Conservation (phyloP, 2,888 invertebrate species). For the Helobdella robusta region DNA sequence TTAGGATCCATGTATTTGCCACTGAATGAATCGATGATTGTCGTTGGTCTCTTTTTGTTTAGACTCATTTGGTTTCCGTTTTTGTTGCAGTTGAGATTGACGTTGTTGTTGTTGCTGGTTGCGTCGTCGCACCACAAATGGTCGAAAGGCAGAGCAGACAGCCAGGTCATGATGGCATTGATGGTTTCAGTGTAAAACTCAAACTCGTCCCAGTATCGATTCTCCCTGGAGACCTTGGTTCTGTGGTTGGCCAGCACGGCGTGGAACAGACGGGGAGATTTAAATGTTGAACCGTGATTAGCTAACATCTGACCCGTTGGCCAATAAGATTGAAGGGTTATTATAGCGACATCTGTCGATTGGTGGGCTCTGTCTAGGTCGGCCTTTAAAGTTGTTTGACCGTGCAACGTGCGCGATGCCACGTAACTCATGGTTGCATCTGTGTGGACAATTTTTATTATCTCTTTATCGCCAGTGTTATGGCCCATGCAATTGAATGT, state of each 20-base stretch:
- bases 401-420: not conserved
- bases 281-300: not conserved
- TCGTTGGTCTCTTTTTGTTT: too few species aligned
- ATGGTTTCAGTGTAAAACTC: constrained; percentile 2
- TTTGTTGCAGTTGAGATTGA: not conserved
- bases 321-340: constrained; percentile 3
- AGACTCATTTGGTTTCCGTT: too few species aligned
- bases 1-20: too few species aligned
- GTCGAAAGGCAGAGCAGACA: not conserved
- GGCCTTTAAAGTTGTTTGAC: not conserved
- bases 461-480: too few species aligned
- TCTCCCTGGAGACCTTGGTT: not conserved
- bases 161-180: not conserved
- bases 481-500: too few species aligned
- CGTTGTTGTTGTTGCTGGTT: not conserved
- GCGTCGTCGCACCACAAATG: not conserved
- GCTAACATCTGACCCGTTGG: not conserved
- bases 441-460: too few species aligned
- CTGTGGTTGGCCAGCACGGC: constrained; percentile 11
- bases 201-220: constrained; percentile 5
- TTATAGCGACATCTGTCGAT: not conserved
- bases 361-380: constrained; percentile 1
- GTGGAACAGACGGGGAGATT: constrained; percentile 9
- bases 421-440: constrained; percentile 7
- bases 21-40: too few species aligned